Base-by-base conservation (phyloP, 2,888 invertebrate genomes). In the Hemicrepidius hirtus region DNA sequence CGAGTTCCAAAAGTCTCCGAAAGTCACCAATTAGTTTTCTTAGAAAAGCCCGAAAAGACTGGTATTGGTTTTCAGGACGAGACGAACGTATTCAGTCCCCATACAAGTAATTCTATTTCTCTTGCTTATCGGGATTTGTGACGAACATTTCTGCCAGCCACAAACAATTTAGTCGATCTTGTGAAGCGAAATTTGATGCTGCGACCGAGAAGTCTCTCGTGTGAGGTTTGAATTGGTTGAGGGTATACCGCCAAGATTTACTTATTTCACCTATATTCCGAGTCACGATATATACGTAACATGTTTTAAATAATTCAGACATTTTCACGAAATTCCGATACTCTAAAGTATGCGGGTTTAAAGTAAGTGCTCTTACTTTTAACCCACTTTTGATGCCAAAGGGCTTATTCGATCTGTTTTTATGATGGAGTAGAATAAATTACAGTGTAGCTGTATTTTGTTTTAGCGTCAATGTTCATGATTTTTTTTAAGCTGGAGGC, bases 91-190 rank as follows among this genome's bases (percentile, higher is more conserved):
- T 20, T 37, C 57, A 37, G 57, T 3, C 57, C 7, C 6, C 62
- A 62, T 46, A 41, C 66, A 18, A 55, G 59, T 35, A 67, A 68
- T 68, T 68, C 68, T 60, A 44, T 68, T 68, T 59, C 46, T 32
- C 57, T 35, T 20, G 68, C 68, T 68, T 59, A 59, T 59, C 46
- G 37, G 60, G 68, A 59, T 64, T 64, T 68, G 57, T 68, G 57
- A 68, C 44, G 41, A 68, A 49, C 68, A 68, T 68, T 68, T 60
- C 68, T 59, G 68, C 28, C 68, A 60, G 68, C 68, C 60, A 50
- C 60, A 68, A 68, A 68, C 68, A 68, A 68, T 68, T 49, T 59
- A 59, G 46, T 35, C 44, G 59, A 68, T 60, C 57, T 40, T 60
- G 44, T 32, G 68, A 68, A 59, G 59, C 49, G 49, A 68, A 68